Percentiles rank a stretch among this genome's conserved stretches.
Conservation (phyloP, 2,888 invertebrate genomes). For the Caenorhabditis sulstoni region DNA sequence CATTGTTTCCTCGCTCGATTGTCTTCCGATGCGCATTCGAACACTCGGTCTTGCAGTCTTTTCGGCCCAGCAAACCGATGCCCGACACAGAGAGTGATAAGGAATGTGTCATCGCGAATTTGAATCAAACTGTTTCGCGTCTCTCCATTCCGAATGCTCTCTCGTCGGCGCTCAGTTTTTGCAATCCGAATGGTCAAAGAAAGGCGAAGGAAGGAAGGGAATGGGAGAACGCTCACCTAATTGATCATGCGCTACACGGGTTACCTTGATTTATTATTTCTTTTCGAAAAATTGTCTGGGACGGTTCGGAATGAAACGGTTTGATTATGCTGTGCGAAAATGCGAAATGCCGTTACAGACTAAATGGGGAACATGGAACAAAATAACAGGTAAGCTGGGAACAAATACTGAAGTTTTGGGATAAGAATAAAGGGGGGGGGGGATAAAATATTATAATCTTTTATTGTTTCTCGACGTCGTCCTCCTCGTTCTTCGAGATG, state of each 20-base stretch:
- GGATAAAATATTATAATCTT: neutral
- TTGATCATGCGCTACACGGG: constrained; percentile 3
- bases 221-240: constrained; percentile 15
- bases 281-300: neutral
- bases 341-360: constrained; percentile 10
- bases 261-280: neutral
- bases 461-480: constrained; percentile 56
- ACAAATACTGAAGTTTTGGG: neutral
- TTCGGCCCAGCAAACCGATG: neutral
- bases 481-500: constrained; percentile 38
- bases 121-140: constrained; percentile 45
- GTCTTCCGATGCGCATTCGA: neutral
- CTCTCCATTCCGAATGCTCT: constrained; percentile 14
- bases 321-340: constrained; percentile 23
- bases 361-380: neutral
- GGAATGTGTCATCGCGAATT: constrained; percentile 45
- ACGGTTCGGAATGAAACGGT: constrained; percentile 11
- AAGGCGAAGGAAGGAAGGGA: neutral
- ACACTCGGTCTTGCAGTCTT: constrained; percentile 4
- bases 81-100: constrained; percentile 16
- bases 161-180: constrained; percentile 1
- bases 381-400: neutral
- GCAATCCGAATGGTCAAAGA: constrained; percentile 18
- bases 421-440: neutral
- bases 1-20: neutral